Evolutionary conservation across 37 sponge, comb jelly and placozoan genomes (phyloP), one percentile per base, ranked within the genome.

Genomic region (Hormiphora californensis): DNA sequence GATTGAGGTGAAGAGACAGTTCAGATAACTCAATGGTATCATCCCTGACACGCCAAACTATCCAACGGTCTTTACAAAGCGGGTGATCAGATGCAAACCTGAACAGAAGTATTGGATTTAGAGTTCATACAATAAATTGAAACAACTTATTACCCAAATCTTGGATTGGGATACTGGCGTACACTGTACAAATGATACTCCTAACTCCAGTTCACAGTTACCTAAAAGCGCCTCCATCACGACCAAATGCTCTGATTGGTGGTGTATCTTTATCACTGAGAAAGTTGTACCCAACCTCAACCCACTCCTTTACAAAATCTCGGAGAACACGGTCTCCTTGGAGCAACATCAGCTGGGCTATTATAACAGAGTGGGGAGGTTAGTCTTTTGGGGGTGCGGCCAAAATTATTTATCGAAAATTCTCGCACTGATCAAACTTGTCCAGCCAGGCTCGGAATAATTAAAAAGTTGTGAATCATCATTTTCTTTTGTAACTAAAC

Each of bases 181-280:
- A n/a, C n/a, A n/a, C n/a, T n/a, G n/a, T n/a, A n/a, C n/a, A n/a
- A n/a, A n/a, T n/a, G n/a, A n/a, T n/a, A n/a, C n/a, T n/a, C n/a
- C n/a, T n/a, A n/a, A n/a, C n/a, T n/a, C n/a, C n/a, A n/a, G n/a
- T n/a, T n/a, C n/a, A n/a, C n/a, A n/a, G 4, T 57, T 57, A 65
- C 67, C 67, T 39, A 36, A 73, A 73, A 36, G 81, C 81, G 0
- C 81, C 81, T 27, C 81, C 81, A 40, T 73, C 81, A 23, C 43
- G 40, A 2, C 46, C 43, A 73, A 73, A 73, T n/a, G 21, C 43
- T 40, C 81, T 73, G 5, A 41, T 19, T 22, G 30, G 23, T 3
- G 81, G 81, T 9, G 46, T 73, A 41, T 73, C 81, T 19, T 41
- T 73, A 11, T 73, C 81, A 73, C 43, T 73, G 27, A 73, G 81